A percentile compares a stretch with the other conserved stretches of the same genome.
Conservation (phyloP, 2,113 vertebrate species). For the Origma solitaria region DNA sequence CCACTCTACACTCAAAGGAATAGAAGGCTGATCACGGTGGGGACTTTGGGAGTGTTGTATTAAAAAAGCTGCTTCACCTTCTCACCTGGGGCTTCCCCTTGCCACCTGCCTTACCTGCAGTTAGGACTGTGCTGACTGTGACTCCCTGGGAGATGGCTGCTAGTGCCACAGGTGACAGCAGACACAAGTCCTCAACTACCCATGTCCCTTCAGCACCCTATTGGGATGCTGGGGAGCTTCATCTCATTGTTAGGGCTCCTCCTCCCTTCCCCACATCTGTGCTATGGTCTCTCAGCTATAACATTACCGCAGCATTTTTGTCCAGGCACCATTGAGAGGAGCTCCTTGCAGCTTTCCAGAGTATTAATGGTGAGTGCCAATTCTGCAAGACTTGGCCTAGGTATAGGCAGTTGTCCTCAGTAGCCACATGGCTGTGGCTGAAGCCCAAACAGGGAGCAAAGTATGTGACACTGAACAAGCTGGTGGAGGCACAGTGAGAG, state of each 20-base stretch:
- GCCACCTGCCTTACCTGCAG: not conserved
- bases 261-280: not conserved
- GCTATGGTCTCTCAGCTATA: rapidly evolving
- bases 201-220: not conserved
- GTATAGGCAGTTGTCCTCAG: not conserved
- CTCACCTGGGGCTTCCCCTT: not conserved
- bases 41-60: not conserved
- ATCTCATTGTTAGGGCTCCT: not conserved
- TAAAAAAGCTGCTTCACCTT: not conserved
- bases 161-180: not conserved
- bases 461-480: not conserved
- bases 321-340: rapidly evolving
- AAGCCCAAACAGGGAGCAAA: not conserved
- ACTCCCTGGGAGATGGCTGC: not conserved
- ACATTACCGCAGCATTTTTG: no score
- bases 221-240: not conserved
- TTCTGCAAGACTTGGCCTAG: not conserved
- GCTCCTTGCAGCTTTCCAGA: not conserved
- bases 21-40: not conserved
- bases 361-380: not conserved
- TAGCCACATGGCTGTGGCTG: not conserved
- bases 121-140: not conserved
- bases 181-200: not conserved
- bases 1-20: not conserved
- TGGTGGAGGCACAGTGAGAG: not conserved